Conservation (phyloP, 2,113 vertebrate genomes). For the Triplophysa tibetana region DNA sequence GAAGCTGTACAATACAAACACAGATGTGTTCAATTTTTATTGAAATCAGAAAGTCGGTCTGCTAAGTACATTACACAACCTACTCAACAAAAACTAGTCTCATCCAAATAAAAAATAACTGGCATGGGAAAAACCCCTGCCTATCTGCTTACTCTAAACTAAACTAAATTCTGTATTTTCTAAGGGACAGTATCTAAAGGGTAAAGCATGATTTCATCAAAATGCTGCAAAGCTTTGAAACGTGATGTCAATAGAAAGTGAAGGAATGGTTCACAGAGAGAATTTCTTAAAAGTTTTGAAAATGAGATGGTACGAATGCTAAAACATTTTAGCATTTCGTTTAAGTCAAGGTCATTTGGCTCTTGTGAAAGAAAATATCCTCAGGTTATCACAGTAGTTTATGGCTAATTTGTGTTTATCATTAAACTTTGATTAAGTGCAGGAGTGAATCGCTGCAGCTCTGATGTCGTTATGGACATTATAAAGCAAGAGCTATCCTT, state of each 20-base stretch:
- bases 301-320: no score
- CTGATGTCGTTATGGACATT: background rate
- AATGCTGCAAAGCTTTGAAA: background rate
- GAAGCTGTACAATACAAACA: background rate
- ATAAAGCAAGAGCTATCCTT: background rate
- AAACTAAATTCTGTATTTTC: conserved; percentile 7
- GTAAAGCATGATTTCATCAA: no score
- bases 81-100: conserved; percentile 3
- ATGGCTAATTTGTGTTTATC: no score
- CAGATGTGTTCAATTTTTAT: background rate
- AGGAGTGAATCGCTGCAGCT: background rate
- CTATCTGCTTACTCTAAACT: conserved; percentile 10
- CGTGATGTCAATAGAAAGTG: background rate
- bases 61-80: no score
- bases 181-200: background rate
- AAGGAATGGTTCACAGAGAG: background rate
- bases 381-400: no score
- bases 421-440: no score
- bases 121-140: background rate
- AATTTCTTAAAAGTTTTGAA: background rate
- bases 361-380: no score
- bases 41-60: background rate
- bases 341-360: background rate
- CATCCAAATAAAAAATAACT: conserved; percentile 1
- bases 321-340: no score